Evolutionary conservation across 1,140 invertebrate species (phyloP).

Genomic region (Temnothorax curvispinosus): DNA sequence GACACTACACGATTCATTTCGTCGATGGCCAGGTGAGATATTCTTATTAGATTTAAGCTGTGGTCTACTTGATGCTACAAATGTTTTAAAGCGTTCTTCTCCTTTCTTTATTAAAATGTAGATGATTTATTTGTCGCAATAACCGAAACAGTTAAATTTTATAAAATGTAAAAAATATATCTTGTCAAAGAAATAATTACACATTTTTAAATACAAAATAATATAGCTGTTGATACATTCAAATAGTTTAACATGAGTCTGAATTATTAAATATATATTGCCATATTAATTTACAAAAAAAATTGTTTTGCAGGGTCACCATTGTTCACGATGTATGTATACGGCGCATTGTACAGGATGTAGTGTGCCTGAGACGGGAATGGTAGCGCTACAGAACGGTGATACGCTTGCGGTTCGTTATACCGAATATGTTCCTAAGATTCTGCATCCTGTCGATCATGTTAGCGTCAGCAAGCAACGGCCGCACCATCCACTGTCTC

Average conservation of each 20-base stretch:
- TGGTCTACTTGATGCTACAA: too few species aligned
- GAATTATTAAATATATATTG: conserved; percentile 12
- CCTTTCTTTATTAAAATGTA: too few species aligned
- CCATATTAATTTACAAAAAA: not conserved
- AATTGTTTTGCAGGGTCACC: conserved; percentile 85
- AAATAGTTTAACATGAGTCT: not conserved
- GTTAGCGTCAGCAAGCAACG: conserved; percentile 84
- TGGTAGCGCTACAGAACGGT: conserved; percentile 86
- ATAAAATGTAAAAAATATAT: not conserved
- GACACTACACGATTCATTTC: conserved; percentile 85
- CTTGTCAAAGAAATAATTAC: not conserved
- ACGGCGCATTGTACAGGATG: conserved; percentile 88
- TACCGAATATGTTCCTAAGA: conserved; percentile 80
- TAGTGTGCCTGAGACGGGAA: conserved; percentile 84
- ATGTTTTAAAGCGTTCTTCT: too few species aligned
- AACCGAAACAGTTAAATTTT: not conserved
- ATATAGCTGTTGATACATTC: not conserved
- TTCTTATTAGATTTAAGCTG: not conserved
- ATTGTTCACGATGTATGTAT: conserved; percentile 89
- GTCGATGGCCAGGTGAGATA: conserved; percentile 85
- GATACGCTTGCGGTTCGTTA: conserved; percentile 88
- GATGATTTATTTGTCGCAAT: not conserved
- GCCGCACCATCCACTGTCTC: conserved; percentile 86
- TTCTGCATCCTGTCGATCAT: conserved; percentile 81
- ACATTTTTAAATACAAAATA: not conserved